These are phyloP conservation scores for Zygaena filipendulae DNA, from an alignment of 2,888 invertebrate genomes.

Conservation along the genomic window DNA sequence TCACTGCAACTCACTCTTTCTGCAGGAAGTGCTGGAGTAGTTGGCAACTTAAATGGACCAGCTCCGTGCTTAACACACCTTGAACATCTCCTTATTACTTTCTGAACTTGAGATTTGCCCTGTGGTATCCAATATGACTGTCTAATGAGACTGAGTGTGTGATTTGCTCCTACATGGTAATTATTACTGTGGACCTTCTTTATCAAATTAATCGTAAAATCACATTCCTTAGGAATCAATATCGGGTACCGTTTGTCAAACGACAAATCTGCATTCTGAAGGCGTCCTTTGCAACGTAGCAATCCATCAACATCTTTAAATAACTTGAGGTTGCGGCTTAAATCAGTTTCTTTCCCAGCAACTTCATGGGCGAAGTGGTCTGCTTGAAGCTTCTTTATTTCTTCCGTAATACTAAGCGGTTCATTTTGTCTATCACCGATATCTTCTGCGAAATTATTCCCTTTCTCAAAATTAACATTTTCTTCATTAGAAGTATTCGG, in stretches of 20 bases:
- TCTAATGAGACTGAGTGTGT: constrained; percentile 5
- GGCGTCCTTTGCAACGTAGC: constrained; percentile 1
- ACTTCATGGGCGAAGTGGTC: constrained; percentile 1
- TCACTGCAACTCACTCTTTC: constrained; percentile 6
- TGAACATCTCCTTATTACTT: constrained; percentile 6
- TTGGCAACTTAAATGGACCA: constrained; percentile 10
- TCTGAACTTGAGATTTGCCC: constrained; percentile 5
- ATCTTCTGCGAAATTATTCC: too few relatives aligned
- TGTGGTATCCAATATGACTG: constrained; percentile 7
- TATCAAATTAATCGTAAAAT: constrained; percentile 4
- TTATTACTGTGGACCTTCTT: constrained; percentile 5
- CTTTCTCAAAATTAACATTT: too few relatives aligned
- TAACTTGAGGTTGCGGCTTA: not conserved
- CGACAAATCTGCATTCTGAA: constrained; percentile 3
- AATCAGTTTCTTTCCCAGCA: not conserved
- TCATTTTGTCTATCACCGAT: too few relatives aligned
- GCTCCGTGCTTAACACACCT: constrained; percentile 11
- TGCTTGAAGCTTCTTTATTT: not conserved
- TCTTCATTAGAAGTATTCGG: too few relatives aligned
- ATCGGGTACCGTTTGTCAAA: constrained; percentile 7
- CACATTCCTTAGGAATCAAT: constrained; percentile 4
- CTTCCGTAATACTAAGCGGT: too few relatives aligned
- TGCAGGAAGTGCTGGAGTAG: constrained; percentile 8
- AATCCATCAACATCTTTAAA: constrained; percentile 1
- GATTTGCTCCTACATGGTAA: constrained; percentile 11